phyloP scores from a whole-genome alignment of 2,797 vertebrate genomes.

The Sebastes variabilis region DNA sequence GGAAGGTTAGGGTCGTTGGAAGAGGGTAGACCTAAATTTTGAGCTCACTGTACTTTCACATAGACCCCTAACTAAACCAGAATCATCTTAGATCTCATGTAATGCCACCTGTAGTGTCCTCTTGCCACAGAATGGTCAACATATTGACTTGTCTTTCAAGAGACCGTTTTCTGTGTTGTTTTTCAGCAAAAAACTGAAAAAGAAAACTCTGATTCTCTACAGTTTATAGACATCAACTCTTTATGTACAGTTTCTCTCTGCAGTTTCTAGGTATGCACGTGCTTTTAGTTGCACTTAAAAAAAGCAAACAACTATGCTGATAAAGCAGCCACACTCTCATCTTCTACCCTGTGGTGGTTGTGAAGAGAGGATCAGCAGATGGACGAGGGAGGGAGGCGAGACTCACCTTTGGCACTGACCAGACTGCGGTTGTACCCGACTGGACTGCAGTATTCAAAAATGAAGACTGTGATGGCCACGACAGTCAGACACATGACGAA shows the following conservation, averaged over 20 bases:
- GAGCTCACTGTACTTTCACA: background rate
- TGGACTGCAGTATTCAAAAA: conserved; percentile 97
- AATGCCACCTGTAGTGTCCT: too few species aligned
- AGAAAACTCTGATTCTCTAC: too few species aligned
- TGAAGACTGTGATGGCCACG: conserved; percentile 94
- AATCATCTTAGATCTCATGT: background rate
- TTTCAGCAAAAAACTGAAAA: too few species aligned
- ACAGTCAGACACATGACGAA: conserved; percentile 99
- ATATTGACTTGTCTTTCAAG: too few species aligned
- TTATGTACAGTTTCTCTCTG: background rate
- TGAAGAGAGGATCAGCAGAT: background rate
- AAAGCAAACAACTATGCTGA: background rate
- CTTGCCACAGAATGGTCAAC: too few species aligned
- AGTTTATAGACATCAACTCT: background rate
- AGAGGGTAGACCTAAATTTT: background rate
- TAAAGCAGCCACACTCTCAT: background rate
- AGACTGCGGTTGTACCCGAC: conserved; percentile 98
- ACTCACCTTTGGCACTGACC: conserved; percentile 92
- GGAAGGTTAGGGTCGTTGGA: too few species aligned
- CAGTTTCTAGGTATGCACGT: background rate
- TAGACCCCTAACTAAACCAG: background rate
- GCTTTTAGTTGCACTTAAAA: background rate
- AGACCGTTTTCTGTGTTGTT: too few species aligned
- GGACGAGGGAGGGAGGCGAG: background rate
- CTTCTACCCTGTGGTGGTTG: background rate